phyloP scores from a whole-genome alignment of 2,888 invertebrate species.

The Rutpela maculata region DNA sequence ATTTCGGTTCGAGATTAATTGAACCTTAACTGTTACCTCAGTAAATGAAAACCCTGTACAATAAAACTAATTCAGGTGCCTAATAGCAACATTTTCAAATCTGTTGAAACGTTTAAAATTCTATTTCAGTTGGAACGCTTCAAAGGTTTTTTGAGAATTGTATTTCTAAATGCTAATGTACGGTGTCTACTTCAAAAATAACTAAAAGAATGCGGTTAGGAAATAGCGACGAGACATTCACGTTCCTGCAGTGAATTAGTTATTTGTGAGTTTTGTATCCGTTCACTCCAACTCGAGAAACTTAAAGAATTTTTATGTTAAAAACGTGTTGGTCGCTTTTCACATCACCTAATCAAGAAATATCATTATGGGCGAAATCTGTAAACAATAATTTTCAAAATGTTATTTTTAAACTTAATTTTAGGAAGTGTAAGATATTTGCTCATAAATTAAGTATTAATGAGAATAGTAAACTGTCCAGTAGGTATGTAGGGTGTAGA shows the following conservation, averaged over 20 bases:
- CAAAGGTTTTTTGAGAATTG: conserved; percentile 14
- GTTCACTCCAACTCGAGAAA: conserved; percentile 27
- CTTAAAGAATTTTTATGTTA: conserved; percentile 36
- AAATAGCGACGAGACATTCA: conserved; percentile 35
- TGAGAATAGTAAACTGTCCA: too few species aligned
- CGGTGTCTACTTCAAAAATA: conserved; percentile 40
- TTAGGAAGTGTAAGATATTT: too few species aligned
- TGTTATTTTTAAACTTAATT: too few species aligned
- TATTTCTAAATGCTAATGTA: conserved; percentile 9
- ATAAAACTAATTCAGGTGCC: not conserved
- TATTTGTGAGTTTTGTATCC: conserved; percentile 36
- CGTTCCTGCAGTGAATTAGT: conserved; percentile 26
- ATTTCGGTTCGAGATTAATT: too few species aligned
- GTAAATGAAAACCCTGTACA: not conserved
- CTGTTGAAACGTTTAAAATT: conserved; percentile 3
- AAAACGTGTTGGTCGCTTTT: conserved; percentile 31
- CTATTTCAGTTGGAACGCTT: conserved; percentile 5
- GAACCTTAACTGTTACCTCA: too few species aligned
- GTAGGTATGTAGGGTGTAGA: too few species aligned
- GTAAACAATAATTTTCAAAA: too few species aligned
- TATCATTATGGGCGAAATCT: too few species aligned
- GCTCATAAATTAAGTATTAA: too few species aligned
- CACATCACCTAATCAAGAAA: not conserved
- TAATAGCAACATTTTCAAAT: not conserved
- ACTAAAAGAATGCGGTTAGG: conserved; percentile 45